Base-by-base conservation (phyloP, 2,888 invertebrate species). In the Xiphydria camelus region DNA sequence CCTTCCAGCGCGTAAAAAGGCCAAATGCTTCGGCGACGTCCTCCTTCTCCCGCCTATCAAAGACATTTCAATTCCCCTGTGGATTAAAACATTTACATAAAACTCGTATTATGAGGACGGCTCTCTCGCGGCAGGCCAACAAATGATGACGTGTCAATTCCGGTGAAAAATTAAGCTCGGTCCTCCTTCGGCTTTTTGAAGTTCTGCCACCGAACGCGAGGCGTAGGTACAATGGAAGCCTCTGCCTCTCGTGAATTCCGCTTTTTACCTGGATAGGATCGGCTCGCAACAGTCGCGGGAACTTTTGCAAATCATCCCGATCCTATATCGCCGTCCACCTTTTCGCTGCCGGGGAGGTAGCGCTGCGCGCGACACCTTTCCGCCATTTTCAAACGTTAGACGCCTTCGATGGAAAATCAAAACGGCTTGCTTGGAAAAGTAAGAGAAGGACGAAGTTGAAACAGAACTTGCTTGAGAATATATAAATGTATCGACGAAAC, bases 51-150 rank as follows among this genome's bases (percentile, higher is more conserved):
- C 40, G 38, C 40, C 29, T 37, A 41, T 29, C 29, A 22, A 31
- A 41, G 53, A 65, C 61, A 53, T 60, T 63, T 65, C 60, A 63
- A 67, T 65, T 53, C 38, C 51, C 54, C 48, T 54, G 43, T 32
- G 59, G 62, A 70, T 71, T 70, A 63, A 68, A 68, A 68, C 63
- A 62, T 70, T 68, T 62, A 58, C 61, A 62, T 66, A 60, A 65
- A 62, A 62, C 51, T 62, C 61, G 55, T 56, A 62, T 63, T 61
- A 62, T 52, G 37, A 49, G 46, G n/a, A n/a, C n/a, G n/a, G n/a
- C n/a, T n/a, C n/a, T n/a, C n/a, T 42, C 12, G 37, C 19, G 20
- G n/a, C 35, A 12, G 20, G 44, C 40, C 40, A 40, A 51, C 45
- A 41, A 43, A 47, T 44, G 48, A 49, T 45, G 55, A 50, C 49